Conservation (phyloP, 1,140 invertebrate genomes). For the Anastrepha obliqua region DNA sequence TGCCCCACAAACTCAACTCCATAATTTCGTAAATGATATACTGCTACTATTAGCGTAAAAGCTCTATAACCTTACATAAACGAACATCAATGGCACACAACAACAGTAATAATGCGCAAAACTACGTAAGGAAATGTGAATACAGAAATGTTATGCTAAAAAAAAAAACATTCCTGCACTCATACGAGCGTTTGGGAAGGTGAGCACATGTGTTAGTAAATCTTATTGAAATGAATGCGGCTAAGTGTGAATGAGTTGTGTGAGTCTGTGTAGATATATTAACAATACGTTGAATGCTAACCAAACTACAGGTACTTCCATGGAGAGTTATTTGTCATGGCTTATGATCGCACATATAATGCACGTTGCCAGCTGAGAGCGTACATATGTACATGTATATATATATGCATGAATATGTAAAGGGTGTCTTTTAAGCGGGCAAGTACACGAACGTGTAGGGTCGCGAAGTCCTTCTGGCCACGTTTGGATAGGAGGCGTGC, state of each 20-base stretch:
- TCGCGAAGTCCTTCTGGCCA: too few relatives aligned
- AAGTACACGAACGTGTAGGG: too few relatives aligned
- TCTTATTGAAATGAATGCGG: slow-evolving; percentile 37
- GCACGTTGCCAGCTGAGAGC: not conserved
- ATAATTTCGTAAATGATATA: slow-evolving; percentile 19
- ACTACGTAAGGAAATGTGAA: not conserved
- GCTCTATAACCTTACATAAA: slow-evolving; percentile 30
- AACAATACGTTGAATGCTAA: slow-evolving; percentile 33
- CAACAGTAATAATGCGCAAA: not conserved
- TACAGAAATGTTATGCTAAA: slow-evolving; percentile 12
- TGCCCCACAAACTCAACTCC: not conserved
- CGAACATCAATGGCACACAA: not conserved
- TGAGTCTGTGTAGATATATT: not conserved
- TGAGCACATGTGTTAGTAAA: slow-evolving; percentile 19
- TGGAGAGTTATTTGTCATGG: slow-evolving; percentile 53
- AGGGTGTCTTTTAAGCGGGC: too few relatives aligned
- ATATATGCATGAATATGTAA: not conserved
- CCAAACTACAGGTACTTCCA: slow-evolving; percentile 22
- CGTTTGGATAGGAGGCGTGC: too few relatives aligned
- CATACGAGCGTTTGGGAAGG: not conserved
- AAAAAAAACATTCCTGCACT: not conserved
- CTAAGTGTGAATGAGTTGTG: not conserved
- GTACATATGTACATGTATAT: not conserved
- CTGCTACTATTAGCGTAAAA: slow-evolving; percentile 43
- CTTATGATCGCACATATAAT: slow-evolving; percentile 41